Conservation (phyloP, 2,888 invertebrate genomes). For the Apamea monoglypha region DNA sequence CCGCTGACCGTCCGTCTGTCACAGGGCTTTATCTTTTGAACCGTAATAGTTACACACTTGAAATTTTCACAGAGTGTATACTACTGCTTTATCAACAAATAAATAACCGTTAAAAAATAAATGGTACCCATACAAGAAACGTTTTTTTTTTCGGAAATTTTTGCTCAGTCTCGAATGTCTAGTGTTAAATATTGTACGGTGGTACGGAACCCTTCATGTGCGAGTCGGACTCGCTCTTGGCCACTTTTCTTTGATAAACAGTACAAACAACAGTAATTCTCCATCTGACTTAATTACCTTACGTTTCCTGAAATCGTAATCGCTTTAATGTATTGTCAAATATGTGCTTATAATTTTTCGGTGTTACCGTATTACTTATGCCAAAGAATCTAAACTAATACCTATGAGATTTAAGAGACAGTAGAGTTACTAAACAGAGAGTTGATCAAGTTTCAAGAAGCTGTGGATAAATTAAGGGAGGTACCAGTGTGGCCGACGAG, state of each 20-base stretch:
- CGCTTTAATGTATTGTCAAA: constrained; percentile 10
- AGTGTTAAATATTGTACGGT: neutral
- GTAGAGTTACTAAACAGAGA: neutral
- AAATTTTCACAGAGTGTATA: neutral
- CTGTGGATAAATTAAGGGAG: too few species aligned
- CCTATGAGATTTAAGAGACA: neutral
- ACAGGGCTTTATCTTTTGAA: neutral
- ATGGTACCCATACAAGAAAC: neutral
- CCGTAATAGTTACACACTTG: neutral
- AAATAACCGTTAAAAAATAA: neutral
- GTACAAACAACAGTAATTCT: constrained; percentile 13
- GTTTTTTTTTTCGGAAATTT: neutral
- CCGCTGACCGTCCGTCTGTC: too few species aligned
- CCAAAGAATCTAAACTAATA: neutral
- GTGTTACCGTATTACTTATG: constrained; percentile 21
- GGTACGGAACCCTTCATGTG: neutral
- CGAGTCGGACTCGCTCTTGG: neutral
- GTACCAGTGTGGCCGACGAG: too few species aligned
- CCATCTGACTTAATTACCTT: neutral
- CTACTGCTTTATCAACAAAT: neutral
- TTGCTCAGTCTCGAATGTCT: neutral
- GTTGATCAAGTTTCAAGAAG: neutral
- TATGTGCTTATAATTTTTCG: constrained; percentile 11
- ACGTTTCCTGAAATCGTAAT: constrained; percentile 22
- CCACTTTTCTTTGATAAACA: neutral